Conservation (phyloP, 2,113 vertebrate genomes). For the Danionella cerebrum region DNA sequence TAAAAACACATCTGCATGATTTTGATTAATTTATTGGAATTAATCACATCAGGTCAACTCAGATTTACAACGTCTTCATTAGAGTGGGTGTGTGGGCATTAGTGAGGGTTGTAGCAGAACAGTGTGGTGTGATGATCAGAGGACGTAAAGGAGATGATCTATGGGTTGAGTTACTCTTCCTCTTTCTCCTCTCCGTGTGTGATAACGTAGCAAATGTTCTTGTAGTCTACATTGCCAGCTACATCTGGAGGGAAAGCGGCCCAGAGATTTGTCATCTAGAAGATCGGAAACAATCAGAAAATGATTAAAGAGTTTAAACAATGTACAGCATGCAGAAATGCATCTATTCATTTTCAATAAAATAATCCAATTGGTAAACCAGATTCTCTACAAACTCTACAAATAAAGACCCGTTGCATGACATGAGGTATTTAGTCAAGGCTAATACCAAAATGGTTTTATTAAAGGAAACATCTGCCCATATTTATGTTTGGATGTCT, state of each 20-base stretch:
- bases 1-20: too few relatives aligned
- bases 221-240: constrained; percentile 79
- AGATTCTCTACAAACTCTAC: too few relatives aligned
- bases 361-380: background rate
- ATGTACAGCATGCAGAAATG: too few relatives aligned
- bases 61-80: constrained; percentile 17
- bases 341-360: too few relatives aligned
- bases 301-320: background rate
- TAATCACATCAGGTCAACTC: constrained; percentile 51
- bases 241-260: constrained; percentile 73
- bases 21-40: constrained; percentile 57
- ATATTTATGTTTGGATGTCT: too few relatives aligned
- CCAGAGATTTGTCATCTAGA: constrained; percentile 73
- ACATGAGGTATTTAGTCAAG: too few relatives aligned
- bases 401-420: too few relatives aligned
- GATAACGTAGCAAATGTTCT: constrained; percentile 92
- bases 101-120: constrained; percentile 24
- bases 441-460: too few relatives aligned
- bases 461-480: too few relatives aligned
- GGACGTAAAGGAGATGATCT: background rate
- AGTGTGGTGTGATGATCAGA: background rate
- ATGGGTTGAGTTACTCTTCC: constrained; percentile 36
- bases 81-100: constrained; percentile 18
- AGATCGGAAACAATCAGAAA: background rate
- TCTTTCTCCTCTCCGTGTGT: constrained; percentile 84